These are phyloP conservation scores for Euphysa ruthae DNA, from an alignment of 30 jellyfish, hydroid and myxozoan genomes.

Conservation along the genomic window DNA sequence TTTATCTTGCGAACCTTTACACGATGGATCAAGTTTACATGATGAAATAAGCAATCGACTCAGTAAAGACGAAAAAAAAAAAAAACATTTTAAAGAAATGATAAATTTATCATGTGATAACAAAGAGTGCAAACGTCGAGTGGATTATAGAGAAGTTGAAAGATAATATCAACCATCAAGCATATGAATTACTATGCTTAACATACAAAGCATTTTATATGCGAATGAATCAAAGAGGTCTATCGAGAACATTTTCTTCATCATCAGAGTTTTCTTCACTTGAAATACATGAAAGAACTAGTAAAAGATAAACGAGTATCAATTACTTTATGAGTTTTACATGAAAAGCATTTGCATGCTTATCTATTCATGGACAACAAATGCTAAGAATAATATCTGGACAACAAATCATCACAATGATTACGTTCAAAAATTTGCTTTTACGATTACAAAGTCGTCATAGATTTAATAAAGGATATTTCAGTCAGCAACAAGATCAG, in stretches of 20 bases:
- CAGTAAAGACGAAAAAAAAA: not conserved
- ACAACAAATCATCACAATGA: constrained; percentile 21
- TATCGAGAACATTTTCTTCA: constrained; percentile 4
- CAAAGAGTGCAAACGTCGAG: constrained; percentile 22
- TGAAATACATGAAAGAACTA: not conserved
- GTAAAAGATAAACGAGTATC: constrained; percentile 2
- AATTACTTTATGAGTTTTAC: constrained; percentile 4
- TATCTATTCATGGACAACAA: constrained; percentile 11
- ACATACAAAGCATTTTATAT: constrained; percentile 18
- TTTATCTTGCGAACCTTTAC: constrained; percentile 27
- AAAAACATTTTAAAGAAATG: constrained; percentile 6
- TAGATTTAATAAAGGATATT: not conserved
- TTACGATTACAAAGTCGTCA: constrained; percentile 18
- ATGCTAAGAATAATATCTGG: not conserved
- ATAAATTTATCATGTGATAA: constrained; percentile 2
- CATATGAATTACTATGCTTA: not conserved
- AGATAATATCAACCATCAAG: not conserved
- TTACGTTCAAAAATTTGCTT: not conserved
- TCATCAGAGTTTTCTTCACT: constrained; percentile 13
- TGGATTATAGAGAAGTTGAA: constrained; percentile 4
- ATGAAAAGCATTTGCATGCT: constrained; percentile 13
- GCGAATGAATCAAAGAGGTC: constrained; percentile 4
- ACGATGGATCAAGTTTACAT: constrained; percentile 6
- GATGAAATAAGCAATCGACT: constrained; percentile 24
- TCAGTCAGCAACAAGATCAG: not conserved